Evolutionary conservation across 1,140 invertebrate genomes (phyloP).

Genomic region (Halictus rubicundus): DNA sequence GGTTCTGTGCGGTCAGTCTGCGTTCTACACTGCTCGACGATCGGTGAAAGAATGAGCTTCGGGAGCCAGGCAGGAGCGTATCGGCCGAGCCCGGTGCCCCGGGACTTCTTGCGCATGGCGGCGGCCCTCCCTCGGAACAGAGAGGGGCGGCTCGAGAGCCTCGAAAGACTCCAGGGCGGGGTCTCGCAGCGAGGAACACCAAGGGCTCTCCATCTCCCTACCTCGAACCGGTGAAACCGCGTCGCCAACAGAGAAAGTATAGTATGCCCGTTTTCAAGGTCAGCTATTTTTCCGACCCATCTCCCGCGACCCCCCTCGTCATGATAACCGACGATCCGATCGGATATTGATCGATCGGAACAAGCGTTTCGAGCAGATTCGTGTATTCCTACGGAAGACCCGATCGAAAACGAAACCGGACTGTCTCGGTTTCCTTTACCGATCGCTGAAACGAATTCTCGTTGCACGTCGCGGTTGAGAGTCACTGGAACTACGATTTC

Average conservation of each 20-base stretch:
- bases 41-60: constrained; percentile 68
- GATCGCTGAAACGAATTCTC: too few relatives aligned
- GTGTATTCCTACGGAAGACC: too few relatives aligned
- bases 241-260: neutral
- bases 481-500: too few relatives aligned
- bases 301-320: too few relatives aligned
- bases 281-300: neutral
- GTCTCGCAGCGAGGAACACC: constrained; percentile 33
- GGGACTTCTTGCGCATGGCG: constrained; percentile 53
- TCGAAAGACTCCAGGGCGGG: constrained; percentile 52
- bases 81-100: constrained; percentile 49
- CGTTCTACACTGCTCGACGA: constrained; percentile 59
- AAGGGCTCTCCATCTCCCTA: constrained; percentile 38
- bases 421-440: too few relatives aligned
- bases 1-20: too few relatives aligned
- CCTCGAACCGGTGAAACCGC: constrained; percentile 3
- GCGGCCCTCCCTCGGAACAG: constrained; percentile 46
- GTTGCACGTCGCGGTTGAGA: too few relatives aligned
- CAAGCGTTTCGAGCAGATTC: too few relatives aligned
- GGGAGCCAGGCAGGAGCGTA: constrained; percentile 60
- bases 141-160: constrained; percentile 38
- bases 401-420: too few relatives aligned
- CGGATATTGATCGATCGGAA: too few relatives aligned
- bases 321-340: too few relatives aligned
- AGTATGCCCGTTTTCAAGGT: constrained; percentile 33